phyloP scores from a whole-genome alignment of 1,140 invertebrate species.

The Ceratina calcarata region DNA sequence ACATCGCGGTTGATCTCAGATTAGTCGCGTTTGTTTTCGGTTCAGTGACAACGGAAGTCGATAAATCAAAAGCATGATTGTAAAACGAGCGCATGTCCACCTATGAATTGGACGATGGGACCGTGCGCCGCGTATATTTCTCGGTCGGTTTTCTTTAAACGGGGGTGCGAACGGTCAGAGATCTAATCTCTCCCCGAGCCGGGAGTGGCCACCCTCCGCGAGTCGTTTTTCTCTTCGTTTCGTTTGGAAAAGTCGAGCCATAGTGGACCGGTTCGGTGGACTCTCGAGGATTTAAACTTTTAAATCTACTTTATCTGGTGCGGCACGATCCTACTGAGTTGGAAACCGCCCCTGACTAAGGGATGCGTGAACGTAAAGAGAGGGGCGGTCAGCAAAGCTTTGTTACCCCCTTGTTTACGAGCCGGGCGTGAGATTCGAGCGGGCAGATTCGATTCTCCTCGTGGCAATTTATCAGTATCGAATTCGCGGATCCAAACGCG shows the following conservation, averaged over 20 bases:
- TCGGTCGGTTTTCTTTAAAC: constrained; percentile 10
- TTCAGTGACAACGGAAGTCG: constrained; percentile 1
- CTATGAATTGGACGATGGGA: no score
- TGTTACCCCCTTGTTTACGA: constrained; percentile 79
- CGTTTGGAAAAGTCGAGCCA: constrained; percentile 26
- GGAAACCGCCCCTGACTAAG: constrained; percentile 51
- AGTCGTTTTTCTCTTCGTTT: constrained; percentile 37
- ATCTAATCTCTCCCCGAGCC: constrained; percentile 70
- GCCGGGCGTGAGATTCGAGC: constrained; percentile 75
- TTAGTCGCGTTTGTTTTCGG: constrained; percentile 9
- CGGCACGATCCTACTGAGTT: constrained; percentile 64
- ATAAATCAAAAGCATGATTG: constrained; percentile 50
- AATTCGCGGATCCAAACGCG: constrained; percentile 36
- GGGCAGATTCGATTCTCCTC: constrained; percentile 73
- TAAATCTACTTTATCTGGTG: constrained; percentile 78
- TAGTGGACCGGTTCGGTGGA: constrained; percentile 51
- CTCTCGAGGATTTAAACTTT: constrained; percentile 76
- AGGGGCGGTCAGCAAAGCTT: constrained; percentile 75
- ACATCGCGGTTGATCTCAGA: constrained; percentile 15
- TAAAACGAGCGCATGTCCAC: background rate
- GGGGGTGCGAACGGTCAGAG: constrained; percentile 66
- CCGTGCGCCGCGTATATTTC: background rate
- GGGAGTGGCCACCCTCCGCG: constrained; percentile 64
- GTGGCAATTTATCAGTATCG: constrained; percentile 50
- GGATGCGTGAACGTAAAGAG: constrained; percentile 62